Evolutionary conservation across 2,113 vertebrate species (phyloP), one percentile per base, ranked within the genome.

Genomic region (Pseudois nayaur): DNA sequence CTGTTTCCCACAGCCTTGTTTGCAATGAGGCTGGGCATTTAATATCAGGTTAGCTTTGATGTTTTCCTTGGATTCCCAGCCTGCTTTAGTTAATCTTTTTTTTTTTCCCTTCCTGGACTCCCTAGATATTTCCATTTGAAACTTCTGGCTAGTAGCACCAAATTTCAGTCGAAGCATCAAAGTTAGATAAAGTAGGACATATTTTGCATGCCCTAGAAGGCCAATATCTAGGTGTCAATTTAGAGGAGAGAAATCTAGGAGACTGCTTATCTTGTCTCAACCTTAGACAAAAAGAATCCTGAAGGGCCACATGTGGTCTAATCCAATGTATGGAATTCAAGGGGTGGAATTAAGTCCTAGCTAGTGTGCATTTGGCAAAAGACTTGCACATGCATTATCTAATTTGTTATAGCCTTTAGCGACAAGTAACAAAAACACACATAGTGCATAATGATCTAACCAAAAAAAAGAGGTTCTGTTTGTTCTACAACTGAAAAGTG

Each of bases 41-140:
- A 94, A 83, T 59, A 87, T 91, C 67, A 89, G 23, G 86, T 78
- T 74, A 67, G 36, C n/a, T n/a, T 92, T 74, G 27, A 64, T 88
- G 17, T 84, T 97, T 96, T 96, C 19, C 79, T 90, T 78, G 45
- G 62, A 84, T 16, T 78, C 43, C 74, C 19, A 86, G 17, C 17
- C 17, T 78, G n/a, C 82, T 96, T 83, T 48, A 59, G 14, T 85
- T 89, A 86, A 36, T 67, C 40, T 5, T 93, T 88, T 79, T 78
- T 48, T 3, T 78, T 48, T 45, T 59, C 40, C 2, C n/a, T 94
- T 6, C 43, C 5, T 59, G 2, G 9, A 11, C n/a, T 31, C 31
- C 95, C 88, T 82, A 85, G 15, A 92, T 59, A 76, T 87, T 94
- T 87, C 87, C 81, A 78, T 92, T 84, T 84, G 21, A 45, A 64